These are phyloP conservation scores for Mesaphorura yosii DNA, from an alignment of 1,140 invertebrate genomes.

Conservation along the genomic window DNA sequence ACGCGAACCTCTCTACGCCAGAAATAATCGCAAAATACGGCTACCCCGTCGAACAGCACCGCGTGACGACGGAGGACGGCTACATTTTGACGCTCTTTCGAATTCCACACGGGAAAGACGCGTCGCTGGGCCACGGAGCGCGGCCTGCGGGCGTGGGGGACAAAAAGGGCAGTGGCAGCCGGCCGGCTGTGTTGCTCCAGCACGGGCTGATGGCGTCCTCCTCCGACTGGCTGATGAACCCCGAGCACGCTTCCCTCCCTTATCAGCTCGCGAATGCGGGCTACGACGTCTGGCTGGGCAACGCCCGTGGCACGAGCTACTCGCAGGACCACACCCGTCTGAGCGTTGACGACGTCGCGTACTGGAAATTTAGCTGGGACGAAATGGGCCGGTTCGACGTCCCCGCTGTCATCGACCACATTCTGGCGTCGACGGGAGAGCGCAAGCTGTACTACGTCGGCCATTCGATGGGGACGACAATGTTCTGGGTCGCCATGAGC, in stretches of 20 bases:
- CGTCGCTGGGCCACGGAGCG: background rate
- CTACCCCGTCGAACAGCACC: constrained; percentile 20
- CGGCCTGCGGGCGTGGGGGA: background rate
- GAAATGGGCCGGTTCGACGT: constrained; percentile 36
- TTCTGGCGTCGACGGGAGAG: constrained; percentile 26
- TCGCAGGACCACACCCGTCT: constrained; percentile 26
- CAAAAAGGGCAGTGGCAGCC: too few relatives aligned
- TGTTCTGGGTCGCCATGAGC: constrained; percentile 49
- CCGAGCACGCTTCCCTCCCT: constrained; percentile 6
- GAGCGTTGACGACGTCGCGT: background rate
- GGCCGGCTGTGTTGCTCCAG: constrained; percentile 24
- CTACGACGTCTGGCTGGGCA: constrained; percentile 38
- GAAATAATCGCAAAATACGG: constrained; percentile 19
- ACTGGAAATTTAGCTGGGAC: constrained; percentile 11
- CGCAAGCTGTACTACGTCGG: constrained; percentile 47
- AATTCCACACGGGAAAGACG: constrained; percentile 21
- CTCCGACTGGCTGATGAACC: constrained; percentile 24
- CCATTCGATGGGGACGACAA: constrained; percentile 48
- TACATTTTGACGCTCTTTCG: constrained; percentile 29
- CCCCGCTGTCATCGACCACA: constrained; percentile 30
- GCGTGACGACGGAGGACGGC: constrained; percentile 25
- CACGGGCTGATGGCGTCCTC: constrained; percentile 27
- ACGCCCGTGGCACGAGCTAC: constrained; percentile 39
- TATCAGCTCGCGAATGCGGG: constrained; percentile 15
- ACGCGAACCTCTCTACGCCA: too few relatives aligned